Conservation (phyloP, 2,888 invertebrate species). For the Fissipunctia ypsillon region DNA sequence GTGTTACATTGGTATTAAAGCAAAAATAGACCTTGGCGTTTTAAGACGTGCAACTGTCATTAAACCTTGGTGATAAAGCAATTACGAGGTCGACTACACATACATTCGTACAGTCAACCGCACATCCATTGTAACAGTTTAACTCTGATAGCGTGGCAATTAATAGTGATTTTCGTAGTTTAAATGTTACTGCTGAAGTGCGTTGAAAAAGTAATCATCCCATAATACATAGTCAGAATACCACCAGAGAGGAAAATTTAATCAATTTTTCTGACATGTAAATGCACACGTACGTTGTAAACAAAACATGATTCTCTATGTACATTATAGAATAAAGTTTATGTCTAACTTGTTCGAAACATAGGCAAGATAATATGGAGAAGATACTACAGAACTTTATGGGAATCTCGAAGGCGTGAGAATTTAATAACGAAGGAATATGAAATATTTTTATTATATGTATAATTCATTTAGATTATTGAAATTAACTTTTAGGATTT, state of each 20-base stretch:
- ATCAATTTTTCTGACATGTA: slow-evolving; percentile 6
- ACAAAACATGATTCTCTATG: slow-evolving; percentile 3
- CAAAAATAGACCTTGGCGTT: neutral
- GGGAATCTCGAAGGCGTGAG: neutral
- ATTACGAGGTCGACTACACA: neutral
- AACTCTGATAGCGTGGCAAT: neutral
- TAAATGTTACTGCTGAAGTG: slow-evolving; percentile 1
- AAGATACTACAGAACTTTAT: neutral
- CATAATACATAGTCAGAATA: neutral
- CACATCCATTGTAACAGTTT: neutral
- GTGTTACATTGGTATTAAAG: neutral
- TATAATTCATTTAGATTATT: neutral
- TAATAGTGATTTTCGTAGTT: neutral
- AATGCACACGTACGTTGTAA: slow-evolving; percentile 12
- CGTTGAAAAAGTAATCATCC: neutral
- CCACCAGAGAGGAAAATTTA: neutral
- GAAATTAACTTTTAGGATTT: neutral
- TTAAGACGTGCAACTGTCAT: neutral
- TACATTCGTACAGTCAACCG: neutral
- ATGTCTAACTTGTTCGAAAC: slow-evolving; percentile 15
- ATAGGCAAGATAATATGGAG: slow-evolving; percentile 21
- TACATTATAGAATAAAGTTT: slow-evolving; percentile 12
- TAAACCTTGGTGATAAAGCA: neutral
- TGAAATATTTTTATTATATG: neutral
- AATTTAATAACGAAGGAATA: neutral